Evolutionary conservation across 2,113 vertebrate genomes (phyloP).

Genomic region (Phylloscopus trochiloides): DNA sequence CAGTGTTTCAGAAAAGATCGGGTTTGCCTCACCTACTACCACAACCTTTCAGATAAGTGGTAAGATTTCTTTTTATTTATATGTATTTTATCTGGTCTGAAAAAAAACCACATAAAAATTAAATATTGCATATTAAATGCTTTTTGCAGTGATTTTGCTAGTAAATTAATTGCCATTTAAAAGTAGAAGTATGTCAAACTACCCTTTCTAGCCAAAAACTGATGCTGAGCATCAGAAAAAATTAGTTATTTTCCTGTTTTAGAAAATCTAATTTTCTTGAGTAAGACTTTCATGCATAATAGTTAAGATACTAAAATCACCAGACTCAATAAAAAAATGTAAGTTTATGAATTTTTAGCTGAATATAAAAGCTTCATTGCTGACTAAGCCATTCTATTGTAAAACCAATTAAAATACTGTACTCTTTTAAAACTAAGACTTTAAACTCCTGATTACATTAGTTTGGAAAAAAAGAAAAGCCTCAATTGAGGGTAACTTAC

Average conservation of each 20-base stretch:
- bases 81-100: neutral
- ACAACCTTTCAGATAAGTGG: slow-evolving; percentile 70
- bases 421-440: neutral
- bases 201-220: neutral
- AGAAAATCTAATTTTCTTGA: neutral
- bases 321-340: neutral
- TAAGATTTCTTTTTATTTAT: slow-evolving; percentile 53
- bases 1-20: slow-evolving; percentile 15
- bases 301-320: neutral
- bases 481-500: neutral
- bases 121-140: neutral
- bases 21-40: slow-evolving; percentile 32
- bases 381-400: slow-evolving; percentile 25
- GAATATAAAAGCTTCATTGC: slow-evolving; percentile 26
- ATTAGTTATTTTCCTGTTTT: neutral
- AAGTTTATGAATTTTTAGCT: slow-evolving; percentile 27
- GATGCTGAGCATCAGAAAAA: neutral
- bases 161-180: neutral
- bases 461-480: neutral
- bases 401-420: slow-evolving; percentile 41
- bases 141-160: neutral
- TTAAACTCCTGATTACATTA: neutral
- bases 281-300: neutral
- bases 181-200: neutral
- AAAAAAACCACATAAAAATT: neutral